phyloP scores from a whole-genome alignment of 1,140 invertebrate species.

The Trigoniulus corallinus region DNA sequence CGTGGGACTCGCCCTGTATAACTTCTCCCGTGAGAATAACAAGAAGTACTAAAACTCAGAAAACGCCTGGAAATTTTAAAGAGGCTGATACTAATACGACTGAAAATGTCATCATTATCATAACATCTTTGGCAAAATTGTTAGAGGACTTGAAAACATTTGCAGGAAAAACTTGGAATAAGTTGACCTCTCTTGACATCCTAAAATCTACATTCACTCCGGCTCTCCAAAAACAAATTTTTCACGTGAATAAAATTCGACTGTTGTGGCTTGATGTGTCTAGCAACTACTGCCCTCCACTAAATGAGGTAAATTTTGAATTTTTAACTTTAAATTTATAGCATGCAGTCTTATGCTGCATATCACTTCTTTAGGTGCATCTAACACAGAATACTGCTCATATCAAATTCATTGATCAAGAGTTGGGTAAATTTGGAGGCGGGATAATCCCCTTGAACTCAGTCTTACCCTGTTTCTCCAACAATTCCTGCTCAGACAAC shows the following conservation, averaged over 20 bases:
- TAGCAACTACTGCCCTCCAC: not conserved
- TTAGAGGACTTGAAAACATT: not conserved
- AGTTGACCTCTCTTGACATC: not conserved
- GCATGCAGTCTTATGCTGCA: not conserved
- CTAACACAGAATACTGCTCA: not conserved
- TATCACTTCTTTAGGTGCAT: not conserved
- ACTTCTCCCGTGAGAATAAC: slow-evolving; percentile 14
- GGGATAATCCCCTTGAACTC: not conserved
- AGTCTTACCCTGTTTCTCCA: not conserved
- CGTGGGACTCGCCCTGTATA: slow-evolving; percentile 18
- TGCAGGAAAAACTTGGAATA: not conserved
- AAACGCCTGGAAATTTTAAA: not conserved
- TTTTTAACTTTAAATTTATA: not conserved
- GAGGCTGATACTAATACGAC: not conserved
- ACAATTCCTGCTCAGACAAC: not conserved
- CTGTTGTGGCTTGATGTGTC: not conserved
- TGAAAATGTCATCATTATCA: not conserved
- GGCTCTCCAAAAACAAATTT: not conserved
- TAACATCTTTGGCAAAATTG: not conserved
- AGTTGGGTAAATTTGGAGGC: not conserved
- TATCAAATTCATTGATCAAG: not conserved
- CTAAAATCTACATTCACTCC: not conserved
- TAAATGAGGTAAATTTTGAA: not conserved
- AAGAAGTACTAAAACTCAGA: not conserved
- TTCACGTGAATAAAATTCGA: not conserved